phyloP scores from a whole-genome alignment of 1,140 invertebrate species.

The Berghia stephanieae region DNA sequence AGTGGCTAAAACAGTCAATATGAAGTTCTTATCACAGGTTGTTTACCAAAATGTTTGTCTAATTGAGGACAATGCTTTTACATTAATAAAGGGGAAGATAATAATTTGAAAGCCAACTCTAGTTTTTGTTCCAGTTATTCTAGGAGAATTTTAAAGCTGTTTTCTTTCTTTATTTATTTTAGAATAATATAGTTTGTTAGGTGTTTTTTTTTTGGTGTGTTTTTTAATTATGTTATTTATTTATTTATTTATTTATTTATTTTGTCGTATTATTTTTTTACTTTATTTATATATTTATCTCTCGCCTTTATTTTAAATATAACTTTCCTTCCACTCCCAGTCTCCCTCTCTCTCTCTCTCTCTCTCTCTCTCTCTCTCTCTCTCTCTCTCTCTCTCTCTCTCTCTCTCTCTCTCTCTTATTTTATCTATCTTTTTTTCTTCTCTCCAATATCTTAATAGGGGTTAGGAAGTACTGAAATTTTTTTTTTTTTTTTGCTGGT shows the following conservation, averaged over 20 bases:
- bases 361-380: not conserved
- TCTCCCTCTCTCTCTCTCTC: conserved; percentile 1
- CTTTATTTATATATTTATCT: not conserved
- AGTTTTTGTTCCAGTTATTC: no score
- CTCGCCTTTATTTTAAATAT: not conserved
- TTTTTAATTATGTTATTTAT: not conserved
- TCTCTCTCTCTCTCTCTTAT: conserved; percentile 7
- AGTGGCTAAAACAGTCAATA: no score
- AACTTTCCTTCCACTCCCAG: not conserved
- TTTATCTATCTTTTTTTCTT: not conserved
- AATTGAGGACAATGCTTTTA: no score
- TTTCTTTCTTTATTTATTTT: no score
- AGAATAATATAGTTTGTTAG: not conserved
- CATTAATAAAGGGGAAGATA: no score
- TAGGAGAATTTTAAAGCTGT: not conserved
- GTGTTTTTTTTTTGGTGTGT: not conserved
- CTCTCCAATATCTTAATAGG: no score
- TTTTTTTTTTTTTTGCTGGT: no score
- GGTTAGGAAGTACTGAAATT: no score
- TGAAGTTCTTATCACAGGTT: no score
- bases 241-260: not conserved
- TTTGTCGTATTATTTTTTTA: not conserved
- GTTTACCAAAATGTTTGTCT: no score
- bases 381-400: not conserved
- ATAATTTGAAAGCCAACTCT: no score